Percentiles rank a stretch among this genome's conserved stretches.
Conservation (phyloP, 92 coral and sea anemone species). For the Muricea muricata region DNA sequence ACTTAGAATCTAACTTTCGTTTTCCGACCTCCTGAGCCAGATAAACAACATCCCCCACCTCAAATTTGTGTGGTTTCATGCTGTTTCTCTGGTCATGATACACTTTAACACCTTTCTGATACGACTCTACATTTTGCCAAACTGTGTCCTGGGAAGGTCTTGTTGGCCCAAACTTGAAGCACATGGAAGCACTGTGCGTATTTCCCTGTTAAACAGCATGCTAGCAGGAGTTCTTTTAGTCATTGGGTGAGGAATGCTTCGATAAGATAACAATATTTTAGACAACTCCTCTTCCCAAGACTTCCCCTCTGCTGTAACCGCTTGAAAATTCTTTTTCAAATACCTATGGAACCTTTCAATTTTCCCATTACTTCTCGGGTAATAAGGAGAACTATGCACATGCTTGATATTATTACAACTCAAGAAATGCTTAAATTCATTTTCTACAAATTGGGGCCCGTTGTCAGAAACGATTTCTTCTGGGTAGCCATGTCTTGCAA, state of each 20-base stretch:
- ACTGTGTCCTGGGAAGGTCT: no score
- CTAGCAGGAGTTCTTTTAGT: constrained; percentile 52
- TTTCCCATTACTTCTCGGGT: constrained; percentile 62
- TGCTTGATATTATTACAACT: constrained; percentile 60
- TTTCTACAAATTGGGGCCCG: constrained; percentile 55
- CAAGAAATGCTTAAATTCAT: constrained; percentile 56
- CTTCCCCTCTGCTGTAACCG: constrained; percentile 55
- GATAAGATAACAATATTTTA: constrained; percentile 51
- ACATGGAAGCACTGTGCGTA: constrained; percentile 40
- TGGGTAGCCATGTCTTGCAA: constrained; percentile 63
- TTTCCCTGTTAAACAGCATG: constrained; percentile 45
- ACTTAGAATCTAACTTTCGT: no score
- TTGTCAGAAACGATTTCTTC: constrained; percentile 65
- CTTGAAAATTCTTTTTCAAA: constrained; percentile 42
- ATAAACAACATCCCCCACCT: no score
- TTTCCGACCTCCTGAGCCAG: no score
- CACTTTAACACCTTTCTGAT: no score
- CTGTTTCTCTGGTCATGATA: no score
- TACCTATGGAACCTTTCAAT: constrained; percentile 13
- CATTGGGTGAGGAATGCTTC: constrained; percentile 57
- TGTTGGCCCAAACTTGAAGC: no score
- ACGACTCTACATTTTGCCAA: no score
- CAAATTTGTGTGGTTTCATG: no score
- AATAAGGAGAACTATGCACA: constrained; percentile 54
- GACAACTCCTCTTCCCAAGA: constrained; percentile 38